Base-by-base conservation (phyloP, 2,113 vertebrate genomes). In the Chaenocephalus aceratus region DNA sequence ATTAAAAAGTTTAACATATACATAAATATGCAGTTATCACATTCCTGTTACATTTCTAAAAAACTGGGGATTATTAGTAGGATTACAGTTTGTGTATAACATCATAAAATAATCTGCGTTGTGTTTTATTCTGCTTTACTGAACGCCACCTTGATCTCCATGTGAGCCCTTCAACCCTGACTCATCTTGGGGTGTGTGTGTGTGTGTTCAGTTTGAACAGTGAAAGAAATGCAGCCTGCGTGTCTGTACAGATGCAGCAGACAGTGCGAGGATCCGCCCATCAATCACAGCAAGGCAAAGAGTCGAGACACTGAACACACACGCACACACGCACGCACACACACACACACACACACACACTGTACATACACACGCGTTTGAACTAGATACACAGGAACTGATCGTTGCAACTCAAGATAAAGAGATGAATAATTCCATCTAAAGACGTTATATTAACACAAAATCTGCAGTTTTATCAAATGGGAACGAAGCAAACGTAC, bases 91-190 rank as follows among this genome's bases (percentile, higher is more conserved):
- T 16, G 7, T 18, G 16, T 7, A 53, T 18, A 53, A 21, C 21
- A 21, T 56, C 10, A 26, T 10, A 54, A 53, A 45, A 23, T 23
- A 1, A 56, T 21, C 66, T 56, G 66, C 52, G 44, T 44, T 36
- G 26, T 30, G 26, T 30, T 30, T 30, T 30, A 30, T 30, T 30
- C 26, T 30, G 5, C 1, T 21, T 15, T 7, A 5, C 23, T 16
- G 18, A 73, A 36, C 23, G 6, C 0, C 61, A 71, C 51, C 80
- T 3, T n/a, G 54, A 88, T 83, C 91, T 94, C 93, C 93, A 75
- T 84, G 15, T 85, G 86, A 76, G 49, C 94, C 92, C 57, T 86
- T 66, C 57, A 74, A 79, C 23, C 86, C 80, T 54, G 82, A 76
- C 83, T 78, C 75, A 57, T 69, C 18, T 7, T 16, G 41, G 58